Evolutionary conservation across 2,797 vertebrate genomes (phyloP).

Genomic region (Propithecus perrieri): DNA sequence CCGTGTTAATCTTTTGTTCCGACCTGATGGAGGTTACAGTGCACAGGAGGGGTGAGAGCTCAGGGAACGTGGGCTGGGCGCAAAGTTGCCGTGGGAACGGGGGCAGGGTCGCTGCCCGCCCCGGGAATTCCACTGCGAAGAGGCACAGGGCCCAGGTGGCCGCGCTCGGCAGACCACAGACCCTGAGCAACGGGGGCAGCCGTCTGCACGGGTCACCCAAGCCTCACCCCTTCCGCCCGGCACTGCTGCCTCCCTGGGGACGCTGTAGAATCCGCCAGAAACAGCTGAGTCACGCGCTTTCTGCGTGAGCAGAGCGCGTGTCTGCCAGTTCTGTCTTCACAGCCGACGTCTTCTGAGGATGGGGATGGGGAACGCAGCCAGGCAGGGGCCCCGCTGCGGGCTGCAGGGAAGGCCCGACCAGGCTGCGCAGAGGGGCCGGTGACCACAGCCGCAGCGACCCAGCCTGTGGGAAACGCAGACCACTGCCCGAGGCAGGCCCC

Average conservation of each 20-base stretch:
- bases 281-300: slow-evolving; percentile 7
- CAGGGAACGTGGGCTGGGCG: neutral
- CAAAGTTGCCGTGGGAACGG: slow-evolving; percentile 50
- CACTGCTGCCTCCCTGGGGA: neutral
- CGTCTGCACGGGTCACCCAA: neutral
- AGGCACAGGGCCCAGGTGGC: neutral
- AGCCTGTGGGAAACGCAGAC: fast-evolving
- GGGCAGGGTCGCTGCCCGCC: neutral
- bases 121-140: neutral
- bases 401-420: fast-evolving
- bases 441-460: too few relatives aligned
- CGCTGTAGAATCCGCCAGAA: neutral
- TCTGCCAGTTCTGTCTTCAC: neutral
- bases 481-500: too few relatives aligned
- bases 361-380: neutral
- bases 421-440: fast-evolving
- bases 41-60: neutral
- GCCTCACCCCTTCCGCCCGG: fast-evolving
- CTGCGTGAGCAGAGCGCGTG: neutral
- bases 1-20: slow-evolving; percentile 50
- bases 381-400: neutral
- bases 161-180: neutral
- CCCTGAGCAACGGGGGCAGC: too few relatives aligned
- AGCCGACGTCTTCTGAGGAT: neutral
- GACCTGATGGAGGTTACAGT: slow-evolving; percentile 30